Conservation (phyloP, 2,888 invertebrate species). For the Torymus tubicola region DNA sequence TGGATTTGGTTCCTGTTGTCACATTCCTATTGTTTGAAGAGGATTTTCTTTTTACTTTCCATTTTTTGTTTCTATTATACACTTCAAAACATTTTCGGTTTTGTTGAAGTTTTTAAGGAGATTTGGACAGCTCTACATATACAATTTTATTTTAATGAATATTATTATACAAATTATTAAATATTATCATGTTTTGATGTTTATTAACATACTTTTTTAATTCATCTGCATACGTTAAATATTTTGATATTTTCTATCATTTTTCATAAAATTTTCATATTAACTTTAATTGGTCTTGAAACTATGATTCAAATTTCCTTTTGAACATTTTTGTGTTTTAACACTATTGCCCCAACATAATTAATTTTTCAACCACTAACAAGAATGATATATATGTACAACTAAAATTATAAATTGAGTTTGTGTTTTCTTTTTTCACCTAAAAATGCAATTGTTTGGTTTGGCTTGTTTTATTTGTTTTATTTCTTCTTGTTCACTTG, state of each 20-base stretch:
- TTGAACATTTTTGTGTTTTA: constrained; percentile 20
- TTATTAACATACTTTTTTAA: not conserved
- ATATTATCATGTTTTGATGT: not conserved
- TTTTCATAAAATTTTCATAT: too few relatives aligned
- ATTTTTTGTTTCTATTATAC: constrained; percentile 16
- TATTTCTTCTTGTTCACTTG: not conserved
- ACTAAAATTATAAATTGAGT: constrained; percentile 3
- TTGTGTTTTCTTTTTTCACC: not conserved
- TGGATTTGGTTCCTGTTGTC: constrained; percentile 21
- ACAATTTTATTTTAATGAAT: not conserved
- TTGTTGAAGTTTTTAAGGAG: constrained; percentile 28
- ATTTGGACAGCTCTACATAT: constrained; percentile 11
- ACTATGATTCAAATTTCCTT: constrained; percentile 30
- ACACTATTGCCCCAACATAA: too few relatives aligned
- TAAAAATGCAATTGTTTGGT: constrained; percentile 18
- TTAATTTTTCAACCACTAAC: constrained; percentile 31
- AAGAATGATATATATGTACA: constrained; percentile 12
- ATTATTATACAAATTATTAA: constrained; percentile 2
- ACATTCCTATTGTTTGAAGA: constrained; percentile 11
- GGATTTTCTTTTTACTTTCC: constrained; percentile 18
- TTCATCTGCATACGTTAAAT: not conserved
- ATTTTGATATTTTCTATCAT: too few relatives aligned
- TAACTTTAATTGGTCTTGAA: constrained; percentile 1
- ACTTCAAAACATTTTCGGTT: not conserved
- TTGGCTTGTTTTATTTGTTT: constrained; percentile 9